Conservation (phyloP, 2,113 vertebrate species). For the Numenius arquata region DNA sequence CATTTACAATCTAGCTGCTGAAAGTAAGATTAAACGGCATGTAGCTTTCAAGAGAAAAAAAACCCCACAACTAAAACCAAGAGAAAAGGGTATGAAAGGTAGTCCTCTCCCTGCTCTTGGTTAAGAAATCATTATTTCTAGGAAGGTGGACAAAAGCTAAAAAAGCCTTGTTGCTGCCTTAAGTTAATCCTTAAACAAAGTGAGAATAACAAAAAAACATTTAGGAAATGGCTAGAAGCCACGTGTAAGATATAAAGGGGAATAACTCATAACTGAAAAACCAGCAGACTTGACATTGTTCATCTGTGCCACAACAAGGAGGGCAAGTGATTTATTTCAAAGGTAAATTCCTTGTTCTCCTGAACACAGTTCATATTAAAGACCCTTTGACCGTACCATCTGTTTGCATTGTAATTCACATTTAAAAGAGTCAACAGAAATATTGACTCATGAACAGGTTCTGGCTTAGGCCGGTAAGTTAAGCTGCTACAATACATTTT, state of each 20-base stretch:
- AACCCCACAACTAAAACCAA: background rate
- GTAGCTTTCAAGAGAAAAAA: background rate
- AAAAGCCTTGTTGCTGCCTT: background rate
- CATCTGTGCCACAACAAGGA: background rate
- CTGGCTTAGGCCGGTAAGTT: background rate
- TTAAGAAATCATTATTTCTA: background rate
- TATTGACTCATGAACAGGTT: background rate
- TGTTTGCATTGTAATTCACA: background rate
- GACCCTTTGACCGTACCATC: background rate
- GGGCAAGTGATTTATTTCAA: background rate
- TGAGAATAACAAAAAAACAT: background rate
- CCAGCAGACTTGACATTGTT: background rate
- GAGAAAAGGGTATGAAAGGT: background rate
- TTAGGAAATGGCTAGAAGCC: background rate
- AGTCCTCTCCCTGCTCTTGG: background rate
- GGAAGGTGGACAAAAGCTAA: background rate
- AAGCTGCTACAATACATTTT: background rate
- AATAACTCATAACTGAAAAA: background rate
- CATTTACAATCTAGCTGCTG: background rate
- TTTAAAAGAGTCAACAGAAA: constrained; percentile 8
- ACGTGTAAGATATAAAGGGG: background rate
- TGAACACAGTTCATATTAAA: background rate
- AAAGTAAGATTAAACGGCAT: background rate
- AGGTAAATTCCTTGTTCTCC: background rate
- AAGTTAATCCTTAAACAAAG: background rate